A percentile compares a stretch with the other conserved stretches of the same genome.
These are phyloP conservation scores for Camponotus vicinus DNA, from an alignment of 1,140 invertebrate genomes.

Conservation along the genomic window DNA sequence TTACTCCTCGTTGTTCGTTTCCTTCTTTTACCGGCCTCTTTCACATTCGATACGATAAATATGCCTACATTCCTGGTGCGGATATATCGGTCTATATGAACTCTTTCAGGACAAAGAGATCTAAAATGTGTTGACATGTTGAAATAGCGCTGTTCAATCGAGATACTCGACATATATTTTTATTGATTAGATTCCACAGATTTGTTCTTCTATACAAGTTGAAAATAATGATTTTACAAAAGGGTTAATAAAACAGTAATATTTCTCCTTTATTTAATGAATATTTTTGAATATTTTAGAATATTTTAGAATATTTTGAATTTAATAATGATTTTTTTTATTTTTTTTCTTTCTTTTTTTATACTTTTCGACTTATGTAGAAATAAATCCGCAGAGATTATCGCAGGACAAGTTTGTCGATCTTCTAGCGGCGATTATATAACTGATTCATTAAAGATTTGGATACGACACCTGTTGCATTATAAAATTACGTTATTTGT, in stretches of 20 bases:
- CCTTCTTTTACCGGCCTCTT: neutral
- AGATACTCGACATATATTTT: neutral
- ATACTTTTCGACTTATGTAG: neutral
- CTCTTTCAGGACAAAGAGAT: neutral
- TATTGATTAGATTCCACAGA: neutral
- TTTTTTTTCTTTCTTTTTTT: neutral
- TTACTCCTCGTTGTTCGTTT: neutral
- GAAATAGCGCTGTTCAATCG: neutral
- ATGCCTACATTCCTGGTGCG: conserved; percentile 4
- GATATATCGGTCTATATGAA: neutral
- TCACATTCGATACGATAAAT: conserved; percentile 51
- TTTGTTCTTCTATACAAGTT: neutral
- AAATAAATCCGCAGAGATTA: neutral
- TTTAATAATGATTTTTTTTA: neutral
- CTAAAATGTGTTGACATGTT: neutral
- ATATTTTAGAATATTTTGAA: neutral
- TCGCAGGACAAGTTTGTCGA: neutral
- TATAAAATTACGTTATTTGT: conserved; percentile 17
- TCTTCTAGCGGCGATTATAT: neutral
- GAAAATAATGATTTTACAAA: neutral
- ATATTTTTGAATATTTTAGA: neutral
- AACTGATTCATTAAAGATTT: neutral
- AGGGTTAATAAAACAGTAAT: neutral
- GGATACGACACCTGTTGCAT: neutral
- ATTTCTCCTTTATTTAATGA: neutral